Conservation (phyloP, 2,797 vertebrate species). For the Geotrypetes seraphini region DNA sequence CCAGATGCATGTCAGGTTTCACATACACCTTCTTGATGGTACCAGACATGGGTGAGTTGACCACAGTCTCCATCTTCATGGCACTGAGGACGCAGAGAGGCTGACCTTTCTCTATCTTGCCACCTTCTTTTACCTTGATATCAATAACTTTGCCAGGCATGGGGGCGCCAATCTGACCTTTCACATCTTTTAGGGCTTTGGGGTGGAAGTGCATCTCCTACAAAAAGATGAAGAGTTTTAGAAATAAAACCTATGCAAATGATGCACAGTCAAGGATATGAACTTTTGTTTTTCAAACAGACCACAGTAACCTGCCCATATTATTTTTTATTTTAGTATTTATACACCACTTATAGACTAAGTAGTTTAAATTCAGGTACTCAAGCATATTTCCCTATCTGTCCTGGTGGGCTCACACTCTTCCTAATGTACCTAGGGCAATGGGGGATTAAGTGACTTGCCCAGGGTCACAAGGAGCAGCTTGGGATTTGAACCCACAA, state of each 20-base stretch:
- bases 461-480: no score
- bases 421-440: no score
- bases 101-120: slow-evolving; percentile 73
- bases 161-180: slow-evolving; percentile 85
- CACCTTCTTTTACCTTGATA: slow-evolving; percentile 71
- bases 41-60: slow-evolving; percentile 76
- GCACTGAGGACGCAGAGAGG: slow-evolving; percentile 86
- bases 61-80: slow-evolving; percentile 96
- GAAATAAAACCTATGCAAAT: no score
- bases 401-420: no score
- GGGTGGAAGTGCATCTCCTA: slow-evolving; percentile 94
- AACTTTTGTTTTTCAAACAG: neutral
- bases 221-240: no score
- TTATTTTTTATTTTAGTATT: no score
- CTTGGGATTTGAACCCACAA: no score
- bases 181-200: slow-evolving; percentile 81
- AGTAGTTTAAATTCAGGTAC: no score
- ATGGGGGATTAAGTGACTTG: no score
- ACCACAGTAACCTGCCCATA: neutral
- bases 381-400: no score
- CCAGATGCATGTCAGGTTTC: slow-evolving; percentile 62
- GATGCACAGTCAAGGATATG: no score
- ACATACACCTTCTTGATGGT: slow-evolving; percentile 66
- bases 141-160: slow-evolving; percentile 93
- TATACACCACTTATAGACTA: no score